phyloP scores from a whole-genome alignment of 2,113 vertebrate species.

The Caloenas nicobarica region DNA sequence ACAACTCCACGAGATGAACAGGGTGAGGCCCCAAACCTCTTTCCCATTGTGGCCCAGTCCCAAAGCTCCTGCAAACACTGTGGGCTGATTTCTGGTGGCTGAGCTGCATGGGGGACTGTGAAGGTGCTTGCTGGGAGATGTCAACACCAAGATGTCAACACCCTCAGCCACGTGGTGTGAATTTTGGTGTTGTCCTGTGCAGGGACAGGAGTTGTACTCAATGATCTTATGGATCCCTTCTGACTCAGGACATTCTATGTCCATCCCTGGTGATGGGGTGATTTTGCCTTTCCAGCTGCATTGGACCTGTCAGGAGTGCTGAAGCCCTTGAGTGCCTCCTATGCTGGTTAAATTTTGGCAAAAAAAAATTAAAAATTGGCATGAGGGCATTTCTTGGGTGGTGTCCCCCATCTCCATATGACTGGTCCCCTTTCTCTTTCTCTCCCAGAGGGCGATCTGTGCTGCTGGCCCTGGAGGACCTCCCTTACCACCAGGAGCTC shows the following conservation, averaged over 20 bases:
- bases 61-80: background rate
- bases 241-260: background rate
- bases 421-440: background rate
- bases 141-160: background rate
- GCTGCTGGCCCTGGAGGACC: constrained; percentile 81
- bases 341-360: background rate
- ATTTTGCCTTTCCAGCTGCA: background rate
- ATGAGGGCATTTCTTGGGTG: background rate
- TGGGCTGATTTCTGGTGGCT: background rate
- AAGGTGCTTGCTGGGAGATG: background rate
- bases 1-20: constrained; percentile 90
- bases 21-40: constrained; percentile 68
- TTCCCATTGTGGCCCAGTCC: background rate
- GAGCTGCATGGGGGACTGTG: background rate
- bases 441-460: constrained; percentile 81
- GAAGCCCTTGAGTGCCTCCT: background rate
- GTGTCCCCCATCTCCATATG: background rate
- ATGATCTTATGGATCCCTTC: too few relatives aligned
- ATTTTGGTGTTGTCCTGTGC: too few relatives aligned
- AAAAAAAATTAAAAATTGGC: background rate
- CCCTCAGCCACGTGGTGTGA: too few relatives aligned
- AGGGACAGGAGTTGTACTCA: too few relatives aligned
- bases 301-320: background rate
- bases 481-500: constrained; percentile 77
- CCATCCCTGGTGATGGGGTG: background rate